phyloP scores from a whole-genome alignment of 2,113 vertebrate species.

The Centropristis striata region DNA sequence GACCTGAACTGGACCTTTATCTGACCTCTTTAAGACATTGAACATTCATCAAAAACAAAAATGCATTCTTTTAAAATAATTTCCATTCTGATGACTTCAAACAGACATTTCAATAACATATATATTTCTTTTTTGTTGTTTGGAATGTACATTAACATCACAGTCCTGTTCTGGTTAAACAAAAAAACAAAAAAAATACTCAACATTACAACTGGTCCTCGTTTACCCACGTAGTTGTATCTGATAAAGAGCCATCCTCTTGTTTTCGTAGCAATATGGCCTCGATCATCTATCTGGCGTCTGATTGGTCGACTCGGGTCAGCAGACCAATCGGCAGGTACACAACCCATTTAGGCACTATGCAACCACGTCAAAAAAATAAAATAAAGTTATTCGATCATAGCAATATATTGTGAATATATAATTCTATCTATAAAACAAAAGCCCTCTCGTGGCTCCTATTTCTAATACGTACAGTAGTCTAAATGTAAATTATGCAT shows the following conservation, averaged over 20 bases:
- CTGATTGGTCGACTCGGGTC: conserved; percentile 42
- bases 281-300: conserved; percentile 3
- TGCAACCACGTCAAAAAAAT: conserved; percentile 70
- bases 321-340: conserved; percentile 42
- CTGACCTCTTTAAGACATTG: conserved; percentile 2
- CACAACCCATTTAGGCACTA: conserved; percentile 74
- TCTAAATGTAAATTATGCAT: conserved; percentile 67
- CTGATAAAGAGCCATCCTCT: conserved; percentile 19
- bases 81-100: conserved; percentile 30
- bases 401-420: conserved; percentile 77
- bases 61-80: not conserved
- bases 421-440: conserved; percentile 75
- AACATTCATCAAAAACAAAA: conserved; percentile 15
- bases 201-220: not conserved
- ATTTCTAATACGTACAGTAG: conserved; percentile 71
- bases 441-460: conserved; percentile 75
- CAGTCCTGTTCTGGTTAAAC: conserved; percentile 26
- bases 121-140: conserved; percentile 30
- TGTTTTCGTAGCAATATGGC: conserved; percentile 1
- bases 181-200: not conserved
- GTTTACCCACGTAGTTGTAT: conserved; percentile 4
- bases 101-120: conserved; percentile 29
- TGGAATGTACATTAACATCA: conserved; percentile 73
- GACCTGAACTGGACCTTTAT: conserved; percentile 7
- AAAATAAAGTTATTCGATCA: conserved; percentile 57